Conservation (phyloP, 2,113 vertebrate genomes). For the Tauraco erythrolophus region DNA sequence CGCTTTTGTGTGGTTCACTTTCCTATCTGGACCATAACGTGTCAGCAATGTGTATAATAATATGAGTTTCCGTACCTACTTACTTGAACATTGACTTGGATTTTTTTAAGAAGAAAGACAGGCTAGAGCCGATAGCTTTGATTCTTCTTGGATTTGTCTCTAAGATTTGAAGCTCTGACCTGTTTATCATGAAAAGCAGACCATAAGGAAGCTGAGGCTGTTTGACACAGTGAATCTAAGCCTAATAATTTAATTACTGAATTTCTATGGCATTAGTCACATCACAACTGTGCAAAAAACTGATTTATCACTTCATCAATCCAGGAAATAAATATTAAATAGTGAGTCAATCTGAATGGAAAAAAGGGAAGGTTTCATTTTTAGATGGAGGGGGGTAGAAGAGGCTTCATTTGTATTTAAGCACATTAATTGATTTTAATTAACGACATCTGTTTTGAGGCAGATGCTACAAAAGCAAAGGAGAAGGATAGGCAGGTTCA, state of each 20-base stretch:
- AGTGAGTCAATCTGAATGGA: neutral
- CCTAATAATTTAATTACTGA: neutral
- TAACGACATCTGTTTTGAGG: neutral
- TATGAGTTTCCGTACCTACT: neutral
- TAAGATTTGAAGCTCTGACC: neutral
- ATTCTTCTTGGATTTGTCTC: neutral
- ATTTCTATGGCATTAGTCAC: neutral
- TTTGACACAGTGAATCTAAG: neutral
- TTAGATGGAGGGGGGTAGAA: neutral
- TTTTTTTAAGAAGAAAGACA: neutral
- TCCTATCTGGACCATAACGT: neutral
- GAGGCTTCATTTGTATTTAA: neutral
- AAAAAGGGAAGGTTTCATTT: neutral
- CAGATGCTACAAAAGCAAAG: neutral
- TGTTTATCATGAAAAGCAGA: neutral
- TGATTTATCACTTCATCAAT: neutral
- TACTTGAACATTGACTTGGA: neutral
- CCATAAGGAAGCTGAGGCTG: fast-evolving
- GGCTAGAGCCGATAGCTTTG: neutral
- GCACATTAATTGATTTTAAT: neutral
- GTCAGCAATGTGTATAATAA: neutral
- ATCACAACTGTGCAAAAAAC: neutral
- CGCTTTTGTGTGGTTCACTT: neutral
- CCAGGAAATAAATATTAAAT: neutral
- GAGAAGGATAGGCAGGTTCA: neutral